Evolutionary conservation across 2,797 vertebrate genomes (phyloP).

Genomic region (Phalanger gymnotis): DNA sequence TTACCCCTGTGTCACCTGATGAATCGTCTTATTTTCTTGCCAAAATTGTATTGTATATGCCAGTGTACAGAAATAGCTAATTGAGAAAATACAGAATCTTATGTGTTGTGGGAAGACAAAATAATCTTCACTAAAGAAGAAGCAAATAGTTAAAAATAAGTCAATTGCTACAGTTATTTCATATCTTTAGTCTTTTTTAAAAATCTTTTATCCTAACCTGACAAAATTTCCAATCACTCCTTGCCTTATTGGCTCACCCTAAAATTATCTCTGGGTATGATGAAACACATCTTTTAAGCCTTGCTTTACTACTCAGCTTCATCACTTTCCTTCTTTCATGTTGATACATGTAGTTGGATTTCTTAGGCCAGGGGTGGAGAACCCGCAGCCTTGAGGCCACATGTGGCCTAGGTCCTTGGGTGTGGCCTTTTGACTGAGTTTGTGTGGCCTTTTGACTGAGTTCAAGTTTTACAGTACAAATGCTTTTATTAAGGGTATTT

Average conservation of each 20-base stretch:
- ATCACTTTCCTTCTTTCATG: neutral
- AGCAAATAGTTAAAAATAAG: constrained; percentile 29
- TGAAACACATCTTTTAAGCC: too few relatives aligned
- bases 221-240: neutral
- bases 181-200: neutral
- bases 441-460: too few relatives aligned
- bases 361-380: neutral
- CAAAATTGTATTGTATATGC: neutral
- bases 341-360: neutral
- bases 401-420: too few relatives aligned
- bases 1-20: neutral
- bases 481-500: too few relatives aligned
- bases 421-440: too few relatives aligned
- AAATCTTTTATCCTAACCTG: neutral
- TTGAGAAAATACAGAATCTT: neutral
- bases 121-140: constrained; percentile 43
- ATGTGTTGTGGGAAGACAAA: neutral
- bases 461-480: too few relatives aligned
- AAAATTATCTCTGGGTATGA: too few relatives aligned
- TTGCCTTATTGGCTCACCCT: neutral
- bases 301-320: neutral
- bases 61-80: constrained; percentile 22
- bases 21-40: neutral
- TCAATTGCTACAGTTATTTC: constrained; percentile 11
- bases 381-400: too few relatives aligned